A percentile compares a stretch with the other conserved stretches of the same genome.
Evolutionary conservation across 2,888 invertebrate species (phyloP).

Genomic region (Myathropa florea): DNA sequence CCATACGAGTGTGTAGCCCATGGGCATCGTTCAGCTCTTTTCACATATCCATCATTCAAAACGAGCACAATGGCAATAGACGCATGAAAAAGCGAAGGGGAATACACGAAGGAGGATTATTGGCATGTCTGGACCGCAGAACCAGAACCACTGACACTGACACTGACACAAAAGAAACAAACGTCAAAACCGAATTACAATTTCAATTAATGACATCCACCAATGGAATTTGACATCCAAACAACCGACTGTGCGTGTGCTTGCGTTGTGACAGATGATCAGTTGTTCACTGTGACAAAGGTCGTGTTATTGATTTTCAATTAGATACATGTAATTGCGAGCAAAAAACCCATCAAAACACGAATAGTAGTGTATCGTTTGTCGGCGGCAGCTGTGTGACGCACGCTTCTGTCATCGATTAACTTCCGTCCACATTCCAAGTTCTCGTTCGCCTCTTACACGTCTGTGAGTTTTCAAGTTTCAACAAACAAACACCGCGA

Average conservation of each 20-base stretch:
- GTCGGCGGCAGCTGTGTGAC: not conserved
- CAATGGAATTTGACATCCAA: not conserved
- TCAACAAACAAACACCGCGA: slow-evolving; percentile 47
- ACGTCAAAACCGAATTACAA: not conserved
- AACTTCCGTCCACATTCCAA: slow-evolving; percentile 62
- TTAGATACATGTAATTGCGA: slow-evolving; percentile 10
- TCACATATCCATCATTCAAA: slow-evolving; percentile 42
- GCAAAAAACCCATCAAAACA: not conserved
- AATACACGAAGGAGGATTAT: not conserved
- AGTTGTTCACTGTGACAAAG: not conserved
- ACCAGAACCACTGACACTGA: not conserved
- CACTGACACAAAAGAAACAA: not conserved
- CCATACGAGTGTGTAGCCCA: slow-evolving; percentile 2
- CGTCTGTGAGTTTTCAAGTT: slow-evolving; percentile 39
- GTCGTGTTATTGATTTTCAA: slow-evolving; percentile 57
- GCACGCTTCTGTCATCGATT: slow-evolving; percentile 18
- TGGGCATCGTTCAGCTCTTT: slow-evolving; percentile 51
- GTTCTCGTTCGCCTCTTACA: not conserved
- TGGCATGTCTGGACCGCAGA: slow-evolving; percentile 6
- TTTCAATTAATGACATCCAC: not conserved
- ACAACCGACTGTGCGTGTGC: not conserved
- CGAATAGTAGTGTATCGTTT: not conserved
- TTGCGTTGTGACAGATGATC: slow-evolving; percentile 22
- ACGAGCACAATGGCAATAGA: slow-evolving; percentile 23
- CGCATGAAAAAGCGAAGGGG: slow-evolving; percentile 16